These are phyloP conservation scores for Zoanthus sociatus DNA, from an alignment of 92 coral and sea anemone species.

Conservation along the genomic window DNA sequence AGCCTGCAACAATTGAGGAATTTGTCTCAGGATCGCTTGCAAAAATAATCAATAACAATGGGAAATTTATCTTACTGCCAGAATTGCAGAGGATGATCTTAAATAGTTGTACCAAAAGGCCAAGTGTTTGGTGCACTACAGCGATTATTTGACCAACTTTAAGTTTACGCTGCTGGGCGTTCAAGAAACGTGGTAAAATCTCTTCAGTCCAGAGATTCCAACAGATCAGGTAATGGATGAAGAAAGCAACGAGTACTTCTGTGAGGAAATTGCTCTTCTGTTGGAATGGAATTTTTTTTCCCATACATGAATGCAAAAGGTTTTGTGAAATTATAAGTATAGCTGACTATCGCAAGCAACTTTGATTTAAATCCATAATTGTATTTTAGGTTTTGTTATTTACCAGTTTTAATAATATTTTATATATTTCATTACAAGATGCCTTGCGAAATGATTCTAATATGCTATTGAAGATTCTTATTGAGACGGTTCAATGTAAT, in stretches of 20 bases:
- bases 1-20: constrained; percentile 71
- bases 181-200: constrained; percentile 59
- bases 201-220: constrained; percentile 76
- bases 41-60: constrained; percentile 68
- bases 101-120: constrained; percentile 61
- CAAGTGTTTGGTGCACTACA: constrained; percentile 70
- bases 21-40: constrained; percentile 72
- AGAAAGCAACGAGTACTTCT: constrained; percentile 58
- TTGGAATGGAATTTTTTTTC: constrained; percentile 55
- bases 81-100: constrained; percentile 52
- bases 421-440: neutral
- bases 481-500: constrained; percentile 45
- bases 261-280: constrained; percentile 62
- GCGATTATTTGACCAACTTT: constrained; percentile 40
- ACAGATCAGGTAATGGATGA: constrained; percentile 64
- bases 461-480: neutral
- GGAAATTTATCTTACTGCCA: constrained; percentile 47
- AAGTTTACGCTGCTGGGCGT: constrained; percentile 68
- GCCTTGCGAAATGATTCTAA: neutral
- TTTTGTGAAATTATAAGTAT: constrained; percentile 62
- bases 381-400: neutral
- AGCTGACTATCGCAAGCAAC: constrained; percentile 29
- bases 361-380: neutral
- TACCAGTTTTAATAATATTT: neutral
- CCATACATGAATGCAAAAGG: constrained; percentile 66